Percentiles rank a stretch among this genome's conserved stretches.
phyloP scores from a whole-genome alignment of 1,140 invertebrate species.

The Copidosoma floridanum region DNA sequence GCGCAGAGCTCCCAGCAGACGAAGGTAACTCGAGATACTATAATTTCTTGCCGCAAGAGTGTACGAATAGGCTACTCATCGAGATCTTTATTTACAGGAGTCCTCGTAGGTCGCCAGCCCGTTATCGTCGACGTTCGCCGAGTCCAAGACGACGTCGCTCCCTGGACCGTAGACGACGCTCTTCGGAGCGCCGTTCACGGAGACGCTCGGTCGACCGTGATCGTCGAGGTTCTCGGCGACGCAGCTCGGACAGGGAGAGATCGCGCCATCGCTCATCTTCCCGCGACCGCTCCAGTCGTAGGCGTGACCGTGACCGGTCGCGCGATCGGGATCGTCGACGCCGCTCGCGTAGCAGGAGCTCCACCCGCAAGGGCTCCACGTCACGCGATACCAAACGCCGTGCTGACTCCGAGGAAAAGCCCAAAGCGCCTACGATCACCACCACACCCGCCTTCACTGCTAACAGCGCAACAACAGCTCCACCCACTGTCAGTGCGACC shows the following conservation, averaged over 20 bases:
- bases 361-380: conserved; percentile 43
- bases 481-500: conserved; percentile 42
- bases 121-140: conserved; percentile 47
- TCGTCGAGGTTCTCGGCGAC: too few relatives aligned
- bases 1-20: conserved; percentile 51
- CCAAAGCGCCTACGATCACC: neutral
- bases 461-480: conserved; percentile 41
- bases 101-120: conserved; percentile 38
- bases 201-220: conserved; percentile 55
- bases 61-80: too few relatives aligned
- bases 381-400: conserved; percentile 38
- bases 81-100: conserved; percentile 35
- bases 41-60: neutral
- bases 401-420: conserved; percentile 5
- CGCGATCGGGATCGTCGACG: conserved; percentile 47
- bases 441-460: conserved; percentile 33
- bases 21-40: conserved; percentile 40
- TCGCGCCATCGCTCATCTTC: conserved; percentile 47
- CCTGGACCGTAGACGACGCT: conserved; percentile 47
- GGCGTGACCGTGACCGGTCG: conserved; percentile 30
- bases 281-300: conserved; percentile 41
- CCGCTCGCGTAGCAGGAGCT: conserved; percentile 29
- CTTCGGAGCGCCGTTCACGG: conserved; percentile 48
- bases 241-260: too few relatives aligned
- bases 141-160: conserved; percentile 50